A percentile compares a stretch with the other conserved stretches of the same genome.
These are phyloP conservation scores for Linnaemya tessellans DNA, from an alignment of 2,888 invertebrate genomes.

Conservation along the genomic window DNA sequence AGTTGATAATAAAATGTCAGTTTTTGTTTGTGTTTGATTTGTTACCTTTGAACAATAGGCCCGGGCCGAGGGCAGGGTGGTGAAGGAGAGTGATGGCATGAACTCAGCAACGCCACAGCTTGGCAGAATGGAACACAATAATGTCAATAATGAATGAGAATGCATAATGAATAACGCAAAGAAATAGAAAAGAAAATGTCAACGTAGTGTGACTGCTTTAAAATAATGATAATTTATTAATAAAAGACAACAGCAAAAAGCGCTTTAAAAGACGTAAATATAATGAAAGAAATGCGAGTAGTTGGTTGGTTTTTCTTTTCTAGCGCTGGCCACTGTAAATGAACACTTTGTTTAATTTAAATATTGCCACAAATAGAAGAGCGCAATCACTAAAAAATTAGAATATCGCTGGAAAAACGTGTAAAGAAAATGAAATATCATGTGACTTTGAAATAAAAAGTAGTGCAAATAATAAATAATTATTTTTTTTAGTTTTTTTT, in stretches of 20 bases:
- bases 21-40: slow-evolving; percentile 53
- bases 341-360: slow-evolving; percentile 45
- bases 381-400: background rate
- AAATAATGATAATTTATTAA: slow-evolving; percentile 51
- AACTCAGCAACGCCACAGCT: slow-evolving; percentile 23
- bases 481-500: background rate
- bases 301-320: background rate
- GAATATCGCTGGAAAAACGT: slow-evolving; percentile 19
- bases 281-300: slow-evolving; percentile 22
- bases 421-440: background rate
- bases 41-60: slow-evolving; percentile 46
- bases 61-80: background rate
- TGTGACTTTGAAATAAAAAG: slow-evolving; percentile 14
- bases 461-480: slow-evolving; percentile 18
- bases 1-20: slow-evolving; percentile 56
- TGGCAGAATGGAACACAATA: slow-evolving; percentile 17
- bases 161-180: slow-evolving; percentile 41
- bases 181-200: slow-evolving; percentile 11
- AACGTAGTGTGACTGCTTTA: slow-evolving; percentile 43
- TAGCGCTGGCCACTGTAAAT: slow-evolving; percentile 42
- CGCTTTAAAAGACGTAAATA: background rate
- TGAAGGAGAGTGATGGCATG: background rate
- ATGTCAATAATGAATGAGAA: slow-evolving; percentile 49
- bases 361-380: background rate
- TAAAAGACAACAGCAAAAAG: slow-evolving; percentile 6